These are phyloP conservation scores for Stratiolaelaps scimitus DNA, from an alignment of 1,140 invertebrate species.

Conservation along the genomic window DNA sequence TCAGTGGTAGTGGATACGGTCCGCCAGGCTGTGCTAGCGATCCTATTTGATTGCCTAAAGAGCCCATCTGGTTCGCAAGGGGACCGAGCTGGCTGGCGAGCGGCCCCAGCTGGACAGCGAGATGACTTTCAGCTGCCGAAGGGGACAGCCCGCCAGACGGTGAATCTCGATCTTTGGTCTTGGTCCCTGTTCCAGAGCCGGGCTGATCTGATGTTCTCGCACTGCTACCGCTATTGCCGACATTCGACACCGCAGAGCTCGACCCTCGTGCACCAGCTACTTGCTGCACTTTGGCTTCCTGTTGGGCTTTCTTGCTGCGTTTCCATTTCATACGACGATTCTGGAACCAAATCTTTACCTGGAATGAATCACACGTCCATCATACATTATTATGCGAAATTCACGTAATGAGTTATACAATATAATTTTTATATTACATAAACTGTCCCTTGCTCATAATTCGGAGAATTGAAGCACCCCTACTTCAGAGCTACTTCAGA, in stretches of 20 bases:
- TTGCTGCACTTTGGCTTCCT: constrained; percentile 45
- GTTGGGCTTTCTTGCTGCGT: constrained; percentile 79
- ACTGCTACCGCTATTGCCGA: constrained; percentile 20
- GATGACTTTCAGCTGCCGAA: neutral
- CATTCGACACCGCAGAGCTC: neutral
- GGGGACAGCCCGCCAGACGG: neutral
- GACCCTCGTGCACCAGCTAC: neutral
- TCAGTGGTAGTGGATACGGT: neutral
- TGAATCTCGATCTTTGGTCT: neutral
- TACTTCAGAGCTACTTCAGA: constrained; percentile 1
- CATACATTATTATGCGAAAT: too few relatives aligned
- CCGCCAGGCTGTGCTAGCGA: neutral
- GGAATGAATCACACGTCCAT: constrained; percentile 32
- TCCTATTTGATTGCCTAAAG: neutral
- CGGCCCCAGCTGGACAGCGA: too few relatives aligned
- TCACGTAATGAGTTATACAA: too few relatives aligned
- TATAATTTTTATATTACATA: too few relatives aligned
- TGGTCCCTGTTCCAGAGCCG: neutral
- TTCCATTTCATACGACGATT: constrained; percentile 93
- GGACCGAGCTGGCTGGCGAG: too few relatives aligned
- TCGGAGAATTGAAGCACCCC: too few relatives aligned
- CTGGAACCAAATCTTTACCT: constrained; percentile 95
- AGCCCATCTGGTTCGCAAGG: neutral
- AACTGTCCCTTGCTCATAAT: too few relatives aligned
- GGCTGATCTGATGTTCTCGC: neutral